Conservation (phyloP, 2,797 vertebrate genomes). For the Alosa sapidissima region DNA sequence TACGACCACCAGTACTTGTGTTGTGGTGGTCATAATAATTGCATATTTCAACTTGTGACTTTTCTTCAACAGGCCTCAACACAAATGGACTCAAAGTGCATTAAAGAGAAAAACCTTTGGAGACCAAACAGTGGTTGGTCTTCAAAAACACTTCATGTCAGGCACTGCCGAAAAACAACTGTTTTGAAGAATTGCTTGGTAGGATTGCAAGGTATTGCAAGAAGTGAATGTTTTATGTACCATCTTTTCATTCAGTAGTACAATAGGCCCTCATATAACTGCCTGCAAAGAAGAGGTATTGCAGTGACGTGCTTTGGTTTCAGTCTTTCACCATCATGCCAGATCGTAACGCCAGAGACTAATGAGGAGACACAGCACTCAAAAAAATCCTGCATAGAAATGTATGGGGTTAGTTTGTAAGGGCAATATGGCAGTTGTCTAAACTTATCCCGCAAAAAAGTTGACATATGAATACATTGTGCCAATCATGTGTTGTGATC, state of each 20-base stretch:
- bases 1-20: no score
- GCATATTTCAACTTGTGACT: neutral
- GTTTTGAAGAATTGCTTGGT: neutral
- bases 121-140: neutral
- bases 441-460: no score
- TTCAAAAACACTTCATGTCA: neutral
- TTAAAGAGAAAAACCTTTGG: neutral
- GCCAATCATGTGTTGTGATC: no score
- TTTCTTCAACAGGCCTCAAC: neutral
- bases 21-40: neutral
- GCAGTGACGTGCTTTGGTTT: neutral
- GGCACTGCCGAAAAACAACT: neutral
- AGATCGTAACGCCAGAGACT: neutral
- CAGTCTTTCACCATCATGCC: neutral
- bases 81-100: neutral
- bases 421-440: no score
- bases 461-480: no score
- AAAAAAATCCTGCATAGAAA: no score
- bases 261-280: neutral
- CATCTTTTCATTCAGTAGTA: neutral
- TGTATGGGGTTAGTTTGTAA: no score
- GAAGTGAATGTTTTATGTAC: neutral
- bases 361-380: no score
- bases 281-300: neutral
- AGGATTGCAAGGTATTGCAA: slow-evolving; percentile 1